Conservation (phyloP, 2,113 vertebrate genomes). For the Alexandromys fortis region DNA sequence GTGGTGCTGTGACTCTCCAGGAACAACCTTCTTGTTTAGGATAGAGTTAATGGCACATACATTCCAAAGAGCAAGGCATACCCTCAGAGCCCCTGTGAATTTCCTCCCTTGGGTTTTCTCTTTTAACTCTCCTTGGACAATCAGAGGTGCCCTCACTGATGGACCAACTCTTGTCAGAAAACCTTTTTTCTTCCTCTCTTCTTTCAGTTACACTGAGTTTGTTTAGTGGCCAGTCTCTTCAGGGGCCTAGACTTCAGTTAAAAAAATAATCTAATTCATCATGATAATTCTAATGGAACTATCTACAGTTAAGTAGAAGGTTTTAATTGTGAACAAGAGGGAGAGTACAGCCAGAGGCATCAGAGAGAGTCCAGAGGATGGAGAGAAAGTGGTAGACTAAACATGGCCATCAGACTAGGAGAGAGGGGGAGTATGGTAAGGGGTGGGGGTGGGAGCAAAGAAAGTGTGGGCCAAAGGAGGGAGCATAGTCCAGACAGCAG, state of each 20-base stretch:
- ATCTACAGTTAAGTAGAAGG: not conserved
- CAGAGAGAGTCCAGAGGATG: not conserved
- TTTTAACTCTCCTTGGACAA: not conserved
- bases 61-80: not conserved
- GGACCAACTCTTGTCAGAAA: not conserved
- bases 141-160: not conserved
- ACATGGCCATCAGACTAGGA: not conserved
- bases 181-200: not conserved
- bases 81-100: not conserved
- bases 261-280: not conserved
- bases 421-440: not conserved
- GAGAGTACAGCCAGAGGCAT: not conserved
- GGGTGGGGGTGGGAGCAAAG: not conserved
- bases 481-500: not conserved
- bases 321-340: not conserved
- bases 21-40: not conserved
- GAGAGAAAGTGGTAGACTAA: not conserved
- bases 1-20: not conserved
- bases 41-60: not conserved
- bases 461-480: too few relatives aligned
- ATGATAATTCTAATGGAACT: not conserved
- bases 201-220: not conserved
- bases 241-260: not conserved
- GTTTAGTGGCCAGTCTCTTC: not conserved
- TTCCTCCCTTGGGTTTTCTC: not conserved